A percentile compares a stretch with the other conserved stretches of the same genome.
Evolutionary conservation across 2,113 vertebrate genomes (phyloP).

Genomic region (Psephotus haematonotus): DNA sequence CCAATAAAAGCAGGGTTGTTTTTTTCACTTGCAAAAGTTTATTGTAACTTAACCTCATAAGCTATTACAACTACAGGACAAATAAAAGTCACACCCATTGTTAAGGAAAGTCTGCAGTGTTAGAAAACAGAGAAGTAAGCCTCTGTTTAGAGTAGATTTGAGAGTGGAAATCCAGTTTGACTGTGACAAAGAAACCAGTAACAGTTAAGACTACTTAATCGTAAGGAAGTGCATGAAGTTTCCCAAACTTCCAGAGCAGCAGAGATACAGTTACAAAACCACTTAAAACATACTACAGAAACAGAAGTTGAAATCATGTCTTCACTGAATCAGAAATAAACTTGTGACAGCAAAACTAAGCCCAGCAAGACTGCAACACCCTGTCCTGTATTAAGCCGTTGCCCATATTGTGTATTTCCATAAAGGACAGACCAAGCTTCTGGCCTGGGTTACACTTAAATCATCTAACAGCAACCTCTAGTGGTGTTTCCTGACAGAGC

Average conservation of each 20-base stretch:
- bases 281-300: not conserved
- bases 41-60: not conserved
- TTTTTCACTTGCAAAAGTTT: not conserved
- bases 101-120: not conserved
- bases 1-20: not conserved
- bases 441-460: not conserved
- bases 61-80: not conserved
- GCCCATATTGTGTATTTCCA: not conserved
- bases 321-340: not conserved
- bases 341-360: not conserved
- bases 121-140: constrained; percentile 29
- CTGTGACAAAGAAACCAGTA: constrained; percentile 6
- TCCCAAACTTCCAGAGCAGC: not conserved
- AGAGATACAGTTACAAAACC: not conserved
- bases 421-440: not conserved
- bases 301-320: not conserved
- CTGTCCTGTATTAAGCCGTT: not conserved
- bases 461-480: constrained; percentile 64
- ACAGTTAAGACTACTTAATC: constrained; percentile 15
- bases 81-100: not conserved
- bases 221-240: not conserved
- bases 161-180: constrained; percentile 11
- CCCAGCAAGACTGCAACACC: not conserved
- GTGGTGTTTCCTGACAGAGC: not conserved
- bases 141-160: constrained; percentile 15